These are phyloP conservation scores for Rhynchonycteris naso DNA, from an alignment of 2,797 vertebrate species.

Conservation along the genomic window DNA sequence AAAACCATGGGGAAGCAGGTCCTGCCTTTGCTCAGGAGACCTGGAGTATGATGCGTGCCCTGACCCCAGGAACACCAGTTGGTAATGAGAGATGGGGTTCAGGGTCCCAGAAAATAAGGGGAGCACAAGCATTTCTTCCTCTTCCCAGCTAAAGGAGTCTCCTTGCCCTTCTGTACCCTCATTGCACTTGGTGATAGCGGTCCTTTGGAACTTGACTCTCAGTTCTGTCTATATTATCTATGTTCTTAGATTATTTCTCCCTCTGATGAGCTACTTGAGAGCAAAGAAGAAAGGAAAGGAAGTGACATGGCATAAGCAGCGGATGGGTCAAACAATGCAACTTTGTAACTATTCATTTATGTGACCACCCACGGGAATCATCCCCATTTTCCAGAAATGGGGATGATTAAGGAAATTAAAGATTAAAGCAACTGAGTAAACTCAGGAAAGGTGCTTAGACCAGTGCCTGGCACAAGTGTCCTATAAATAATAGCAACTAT, in stretches of 20 bases:
- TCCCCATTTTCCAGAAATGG: slow-evolving; percentile 44
- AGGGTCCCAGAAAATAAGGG: background rate
- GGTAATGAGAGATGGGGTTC: background rate
- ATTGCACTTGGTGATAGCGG: background rate
- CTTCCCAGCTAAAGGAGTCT: background rate
- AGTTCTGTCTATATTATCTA: background rate
- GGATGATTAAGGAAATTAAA: slow-evolving; percentile 45
- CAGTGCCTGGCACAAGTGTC: background rate
- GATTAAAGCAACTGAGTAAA: background rate
- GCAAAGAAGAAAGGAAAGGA: background rate
- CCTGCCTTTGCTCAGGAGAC: background rate
- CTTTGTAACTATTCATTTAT: background rate
- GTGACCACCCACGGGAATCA: background rate
- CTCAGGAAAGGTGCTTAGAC: slow-evolving; percentile 9
- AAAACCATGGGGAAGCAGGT: background rate
- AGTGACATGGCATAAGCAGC: background rate
- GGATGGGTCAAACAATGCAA: background rate
- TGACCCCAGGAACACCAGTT: background rate
- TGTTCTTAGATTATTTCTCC: background rate
- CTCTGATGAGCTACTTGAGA: background rate
- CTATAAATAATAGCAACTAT: background rate
- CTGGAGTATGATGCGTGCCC: background rate
- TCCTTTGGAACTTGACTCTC: background rate
- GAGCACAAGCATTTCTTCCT: background rate
- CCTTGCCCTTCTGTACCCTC: background rate